Base-by-base conservation (phyloP, 2,113 vertebrate species). In the Cricetomys ansorgei region DNA sequence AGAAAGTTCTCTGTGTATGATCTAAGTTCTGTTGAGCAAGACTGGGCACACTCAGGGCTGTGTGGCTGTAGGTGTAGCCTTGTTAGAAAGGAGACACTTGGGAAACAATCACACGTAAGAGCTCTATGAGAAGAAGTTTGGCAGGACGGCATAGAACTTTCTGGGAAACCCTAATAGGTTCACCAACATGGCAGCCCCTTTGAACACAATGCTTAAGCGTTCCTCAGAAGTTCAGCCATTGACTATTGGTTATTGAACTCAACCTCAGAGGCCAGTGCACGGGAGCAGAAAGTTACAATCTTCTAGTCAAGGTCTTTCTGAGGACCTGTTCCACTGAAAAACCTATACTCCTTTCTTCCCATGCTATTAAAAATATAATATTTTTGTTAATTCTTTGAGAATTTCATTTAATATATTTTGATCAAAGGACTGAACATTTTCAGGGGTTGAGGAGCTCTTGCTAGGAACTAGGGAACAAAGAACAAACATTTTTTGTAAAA, bases 51-150 rank as follows among this genome's bases (percentile, higher is more conserved):
- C n/a, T 50, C 40, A 13, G 3, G 69, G 27, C 45, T 23, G 40
- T 31, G 3, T 64, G 57, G 57, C 40, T 84, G 27, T 15, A 64
- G 57, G 19, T n/a, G 3, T 6, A n/a, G 27, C 10, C 84, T 45
- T 59, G 0, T 17, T 57, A 29, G 34, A 7, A 87, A 88, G 80
- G 19, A 9, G 7, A 16, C 1, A 2, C 13, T 37, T 59, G 5
- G 3, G 48, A 17, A 19, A 12, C 0, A 43, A 40, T 21, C 55
- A 37, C 13, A 17, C 0, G 19, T 23, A 76, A 2, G 12, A 48
- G 67, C 10, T 0, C 10, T 0, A 0, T 0, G 11, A 17, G 15
- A 37, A 0, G 0, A 29, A 50, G 5, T 10, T 2, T 27, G 4
- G 17, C 31, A 15, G 37, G 27, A 29, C 1, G 4, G n/a, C 43